phyloP scores from a whole-genome alignment of 1,140 invertebrate genomes.

The Oscheius sp. region DNA sequence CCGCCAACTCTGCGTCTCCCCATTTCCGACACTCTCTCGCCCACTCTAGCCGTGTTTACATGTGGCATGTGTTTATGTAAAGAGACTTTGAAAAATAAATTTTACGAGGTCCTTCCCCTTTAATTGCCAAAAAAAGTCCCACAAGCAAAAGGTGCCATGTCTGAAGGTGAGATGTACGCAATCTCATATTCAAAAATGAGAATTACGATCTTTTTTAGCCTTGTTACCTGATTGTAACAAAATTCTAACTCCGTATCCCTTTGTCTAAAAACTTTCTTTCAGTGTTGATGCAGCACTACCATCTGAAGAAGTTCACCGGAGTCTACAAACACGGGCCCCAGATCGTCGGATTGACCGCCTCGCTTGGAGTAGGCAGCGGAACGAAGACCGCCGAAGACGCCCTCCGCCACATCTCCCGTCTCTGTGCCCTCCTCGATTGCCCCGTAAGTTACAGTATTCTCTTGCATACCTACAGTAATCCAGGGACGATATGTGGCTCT shows the following conservation, averaged over 20 bases:
- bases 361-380: conserved; percentile 61
- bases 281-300: conserved; percentile 33
- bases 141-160: too few species aligned
- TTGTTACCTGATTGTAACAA: neutral
- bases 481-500: too few species aligned
- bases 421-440: conserved; percentile 21
- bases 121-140: too few species aligned
- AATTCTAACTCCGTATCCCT: neutral
- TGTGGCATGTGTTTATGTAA: too few species aligned
- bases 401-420: conserved; percentile 26
- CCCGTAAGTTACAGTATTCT: neutral
- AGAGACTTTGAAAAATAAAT: too few species aligned
- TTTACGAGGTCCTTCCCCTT: too few species aligned
- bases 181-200: neutral
- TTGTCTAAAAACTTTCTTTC: conserved; percentile 24
- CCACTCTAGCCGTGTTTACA: too few species aligned
- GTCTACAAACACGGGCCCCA: conserved; percentile 36
- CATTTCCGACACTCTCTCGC: too few species aligned
- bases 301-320: conserved; percentile 2
- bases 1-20: too few species aligned
- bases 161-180: too few species aligned
- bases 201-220: neutral
- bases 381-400: neutral
- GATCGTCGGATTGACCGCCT: conserved; percentile 63
- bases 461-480: too few species aligned